These are phyloP conservation scores for Eupsilia transversa DNA, from an alignment of 2,888 invertebrate genomes.

Conservation along the genomic window DNA sequence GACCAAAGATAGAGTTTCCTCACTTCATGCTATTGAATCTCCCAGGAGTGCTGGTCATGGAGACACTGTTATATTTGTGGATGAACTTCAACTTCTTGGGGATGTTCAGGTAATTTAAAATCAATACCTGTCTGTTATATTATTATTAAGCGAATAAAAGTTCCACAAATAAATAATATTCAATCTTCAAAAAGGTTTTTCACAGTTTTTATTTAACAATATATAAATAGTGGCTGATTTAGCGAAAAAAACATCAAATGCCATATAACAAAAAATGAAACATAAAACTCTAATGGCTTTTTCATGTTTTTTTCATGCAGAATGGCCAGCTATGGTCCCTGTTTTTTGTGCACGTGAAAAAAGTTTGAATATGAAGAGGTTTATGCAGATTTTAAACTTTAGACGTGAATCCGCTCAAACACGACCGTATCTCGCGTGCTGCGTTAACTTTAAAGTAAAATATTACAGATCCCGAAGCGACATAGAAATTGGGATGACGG, in stretches of 20 bases:
- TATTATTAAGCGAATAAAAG: no score
- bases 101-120: conserved; percentile 80
- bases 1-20: conserved; percentile 81
- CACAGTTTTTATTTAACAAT: no score
- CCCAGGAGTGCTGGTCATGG: conserved; percentile 82
- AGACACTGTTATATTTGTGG: conserved; percentile 82
- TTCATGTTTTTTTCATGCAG: neutral
- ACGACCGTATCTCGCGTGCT: no score
- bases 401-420: no score
- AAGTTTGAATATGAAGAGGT: neutral
- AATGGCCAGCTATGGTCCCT: neutral
- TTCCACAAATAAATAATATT: neutral
- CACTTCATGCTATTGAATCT: conserved; percentile 81
- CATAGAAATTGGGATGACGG: conserved; percentile 80
- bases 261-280: conserved; percentile 11
- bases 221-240: neutral
- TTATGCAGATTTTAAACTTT: no score
- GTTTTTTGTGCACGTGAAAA: neutral
- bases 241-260: neutral
- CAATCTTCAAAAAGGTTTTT: neutral
- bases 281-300: conserved; percentile 26
- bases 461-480: conserved; percentile 72
- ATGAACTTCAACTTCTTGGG: conserved; percentile 84
- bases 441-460: neutral
- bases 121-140: neutral